Evolutionary conservation across 2,113 vertebrate genomes (phyloP), one percentile per base, ranked within the genome.

Genomic region (Cepphus grylle): DNA sequence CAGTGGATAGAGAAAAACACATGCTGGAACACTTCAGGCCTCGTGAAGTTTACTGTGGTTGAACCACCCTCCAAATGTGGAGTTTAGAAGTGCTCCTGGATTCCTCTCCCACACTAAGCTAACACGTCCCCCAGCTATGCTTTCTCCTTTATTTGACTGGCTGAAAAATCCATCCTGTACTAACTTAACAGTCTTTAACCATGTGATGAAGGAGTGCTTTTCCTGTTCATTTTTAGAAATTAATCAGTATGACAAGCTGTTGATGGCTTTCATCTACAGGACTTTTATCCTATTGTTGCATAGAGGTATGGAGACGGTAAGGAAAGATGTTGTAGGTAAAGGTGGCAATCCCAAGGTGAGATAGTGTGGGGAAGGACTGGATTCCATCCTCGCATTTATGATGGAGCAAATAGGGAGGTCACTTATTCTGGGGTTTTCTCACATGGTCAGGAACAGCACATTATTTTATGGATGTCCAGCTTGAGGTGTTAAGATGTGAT

Each of bases 401-500:
- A 82, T 1, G 2, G 11, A 71, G 9, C 9, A 59, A n/a, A 82
- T 1, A 71, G 12, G 17, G 21, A 45, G 3, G 17, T 67, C 18
- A 32, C 15, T 59, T 76, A 5, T 56, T 59, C 73, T 49, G 15
- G 7, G 3, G 2, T 49, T 87, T 92, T 53, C 27, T 56, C 43
- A 36, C 0, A 0, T 49, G 8, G 4, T 40, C 1, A 0, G 21
- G 27, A 71, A 49, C 25, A 88, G 14, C 25, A 38, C 7, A 10
- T 67, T 67, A 45, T 63, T 79, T 82, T 74, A 70, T 38, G 12
- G 8, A 45, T 50, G 32, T 20, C 30, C 47, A 67, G 16, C 30
- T n/a, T 72, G 15, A 86, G 47, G 22, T 11, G 66, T 32, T 69
- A 79, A 90, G 56, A 59, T 26, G 6, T 7, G 23, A 72, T 38